Evolutionary conservation across 1,140 invertebrate genomes (phyloP).

Genomic region (Asobara japonica): DNA sequence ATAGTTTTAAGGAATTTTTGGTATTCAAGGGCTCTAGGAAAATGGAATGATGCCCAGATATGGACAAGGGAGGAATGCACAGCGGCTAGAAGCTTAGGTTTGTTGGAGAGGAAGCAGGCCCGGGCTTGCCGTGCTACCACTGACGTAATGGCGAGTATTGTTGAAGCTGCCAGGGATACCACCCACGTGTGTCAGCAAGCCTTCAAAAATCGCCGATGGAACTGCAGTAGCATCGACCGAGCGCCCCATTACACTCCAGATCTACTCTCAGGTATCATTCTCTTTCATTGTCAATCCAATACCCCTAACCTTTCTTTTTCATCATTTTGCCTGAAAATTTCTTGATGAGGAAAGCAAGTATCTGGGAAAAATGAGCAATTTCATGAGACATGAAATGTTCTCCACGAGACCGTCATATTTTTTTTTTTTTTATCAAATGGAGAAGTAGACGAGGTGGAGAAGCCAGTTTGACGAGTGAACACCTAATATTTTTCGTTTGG

Average conservation of each 20-base stretch:
- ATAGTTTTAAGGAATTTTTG: not conserved
- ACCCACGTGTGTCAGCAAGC: conserved; percentile 77
- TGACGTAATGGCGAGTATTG: conserved; percentile 80
- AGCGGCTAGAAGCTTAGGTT: conserved; percentile 66
- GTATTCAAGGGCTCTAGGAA: conserved; percentile 56
- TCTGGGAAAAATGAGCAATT: not conserved
- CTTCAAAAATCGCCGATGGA: conserved; percentile 82
- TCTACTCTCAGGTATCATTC: conserved; percentile 74
- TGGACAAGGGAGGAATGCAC: conserved; percentile 65
- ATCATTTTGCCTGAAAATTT: no score
- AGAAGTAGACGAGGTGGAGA: conserved; percentile 33
- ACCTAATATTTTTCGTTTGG: conserved; percentile 35
- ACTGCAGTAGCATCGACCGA: conserved; percentile 80
- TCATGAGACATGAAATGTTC: no score
- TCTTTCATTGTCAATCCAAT: not conserved
- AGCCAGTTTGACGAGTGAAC: conserved; percentile 36
- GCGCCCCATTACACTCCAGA: conserved; percentile 80
- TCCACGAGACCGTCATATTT: no score
- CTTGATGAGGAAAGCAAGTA: no score
- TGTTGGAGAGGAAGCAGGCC: conserved; percentile 72
- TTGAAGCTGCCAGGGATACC: conserved; percentile 75
- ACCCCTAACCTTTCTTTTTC: not conserved
- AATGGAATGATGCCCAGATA: conserved; percentile 48
- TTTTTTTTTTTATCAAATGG: no score
- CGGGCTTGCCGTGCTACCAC: conserved; percentile 73